Evolutionary conservation across 1,140 invertebrate genomes (phyloP).

Genomic region (Lamellibrachia luymesi): DNA sequence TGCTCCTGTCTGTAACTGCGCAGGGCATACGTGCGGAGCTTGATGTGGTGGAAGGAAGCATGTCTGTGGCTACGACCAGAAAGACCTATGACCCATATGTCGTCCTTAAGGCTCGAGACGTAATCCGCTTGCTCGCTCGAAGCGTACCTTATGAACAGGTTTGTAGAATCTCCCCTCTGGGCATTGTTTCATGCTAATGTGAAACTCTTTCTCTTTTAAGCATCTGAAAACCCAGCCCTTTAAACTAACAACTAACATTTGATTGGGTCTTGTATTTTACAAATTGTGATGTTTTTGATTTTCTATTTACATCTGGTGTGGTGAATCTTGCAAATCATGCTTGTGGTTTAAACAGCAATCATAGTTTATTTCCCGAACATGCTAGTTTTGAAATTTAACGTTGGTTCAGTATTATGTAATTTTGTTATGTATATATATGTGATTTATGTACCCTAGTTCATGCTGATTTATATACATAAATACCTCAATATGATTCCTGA

Average conservation of each 20-base stretch:
- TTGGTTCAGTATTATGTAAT: not conserved
- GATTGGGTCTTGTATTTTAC: not conserved
- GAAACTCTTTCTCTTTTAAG: not conserved
- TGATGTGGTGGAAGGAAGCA: conserved; percentile 91
- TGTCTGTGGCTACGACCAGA: conserved; percentile 91
- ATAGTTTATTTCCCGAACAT: too few species aligned
- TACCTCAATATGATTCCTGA: not conserved
- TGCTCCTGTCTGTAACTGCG: not conserved
- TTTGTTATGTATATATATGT: not conserved
- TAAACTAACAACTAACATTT: not conserved
- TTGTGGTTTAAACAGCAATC: too few species aligned
- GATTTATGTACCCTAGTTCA: not conserved
- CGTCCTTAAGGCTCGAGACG: conserved; percentile 93
- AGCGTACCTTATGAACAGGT: conserved; percentile 98
- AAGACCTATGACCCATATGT: conserved; percentile 99
- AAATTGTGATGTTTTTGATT: not conserved
- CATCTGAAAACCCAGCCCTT: not conserved
- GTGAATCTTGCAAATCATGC: too few species aligned
- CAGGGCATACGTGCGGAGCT: conserved; percentile 84
- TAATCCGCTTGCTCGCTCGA: conserved; percentile 91
- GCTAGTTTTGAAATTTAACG: not conserved
- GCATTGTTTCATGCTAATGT: not conserved
- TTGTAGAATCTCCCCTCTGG: not conserved
- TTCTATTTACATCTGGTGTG: not conserved
- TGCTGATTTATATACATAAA: not conserved